Base-by-base conservation (phyloP, 1,140 invertebrate genomes). In the Arion vulgaris region DNA sequence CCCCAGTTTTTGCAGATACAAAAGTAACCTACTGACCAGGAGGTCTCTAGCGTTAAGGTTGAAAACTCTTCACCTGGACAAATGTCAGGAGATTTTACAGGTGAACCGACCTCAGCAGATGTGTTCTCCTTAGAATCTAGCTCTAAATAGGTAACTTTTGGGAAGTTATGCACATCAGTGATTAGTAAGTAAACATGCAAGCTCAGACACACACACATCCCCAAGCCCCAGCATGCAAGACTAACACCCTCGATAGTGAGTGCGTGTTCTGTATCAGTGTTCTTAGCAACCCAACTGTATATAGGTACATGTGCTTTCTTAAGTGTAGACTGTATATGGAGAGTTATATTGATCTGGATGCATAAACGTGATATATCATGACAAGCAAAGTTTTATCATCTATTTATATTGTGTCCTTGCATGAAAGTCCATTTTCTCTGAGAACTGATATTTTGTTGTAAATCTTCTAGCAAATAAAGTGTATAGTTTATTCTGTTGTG, bases 301-400 rank as follows among this genome's bases (percentile, higher is more conserved):
- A 11, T 19, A 15, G 53, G 26, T n/a, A 57, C 53, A 49, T 9
- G 45, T 9, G 45, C 19, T 49, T 49, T 11, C 45, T 19, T 9
- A 49, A 49, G 19, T 49, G 45, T 19, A 57, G 53, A 57, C 1
- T 11, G 53, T 57, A 57, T 23, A n/a, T 57, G 26, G 26, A 9
- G 9, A 57, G 9, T 57, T n/a, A 23, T 19, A 57, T 23, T n/a
- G 26, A n/a, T 19, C 4, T 57, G 53, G 53, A 57, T 57, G 53
- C 53, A 57, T 57, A 57, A 57, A 57, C 23, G 53, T 57, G 53
- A 57, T 57, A 57, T 57, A 23, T n/a, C 53, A 57, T n/a, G 53
- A 23, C 26, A n/a, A 23, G 23, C 23, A 23, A 57, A 19, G 9
- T 57, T 57, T 57, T 57, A 57, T 4, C 53, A 57, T 57, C 23